Evolutionary conservation across 2,797 vertebrate species (phyloP).

Genomic region (Choloepus didactylus): DNA sequence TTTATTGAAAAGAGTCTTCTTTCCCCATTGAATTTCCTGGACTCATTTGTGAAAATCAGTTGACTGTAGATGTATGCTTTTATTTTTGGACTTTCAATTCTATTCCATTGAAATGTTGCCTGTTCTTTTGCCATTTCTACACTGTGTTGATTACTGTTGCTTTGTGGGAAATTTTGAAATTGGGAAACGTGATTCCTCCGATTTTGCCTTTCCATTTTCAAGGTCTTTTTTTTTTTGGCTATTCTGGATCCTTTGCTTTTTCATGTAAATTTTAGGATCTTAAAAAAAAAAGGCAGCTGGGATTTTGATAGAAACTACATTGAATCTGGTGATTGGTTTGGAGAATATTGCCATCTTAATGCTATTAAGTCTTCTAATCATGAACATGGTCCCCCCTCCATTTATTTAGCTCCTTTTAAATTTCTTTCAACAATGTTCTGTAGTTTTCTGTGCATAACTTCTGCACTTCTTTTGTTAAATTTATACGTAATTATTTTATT

Average conservation of each 20-base stretch:
- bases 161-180: slow-evolving; percentile 34
- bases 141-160: not conserved
- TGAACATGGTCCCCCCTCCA: not conserved
- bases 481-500: not conserved
- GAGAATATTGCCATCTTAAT: not conserved
- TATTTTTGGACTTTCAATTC: not conserved
- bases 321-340: not conserved
- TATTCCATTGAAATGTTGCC: not conserved
- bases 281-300: not conserved
- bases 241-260: not conserved
- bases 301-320: not conserved
- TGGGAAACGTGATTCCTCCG: not conserved
- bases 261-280: slow-evolving; percentile 1
- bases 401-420: slow-evolving; percentile 17
- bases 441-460: not conserved
- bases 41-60: too few species aligned
- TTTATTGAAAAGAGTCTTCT: too few species aligned
- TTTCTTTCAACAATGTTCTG: not conserved
- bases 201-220: not conserved
- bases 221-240: not conserved
- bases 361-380: not conserved
- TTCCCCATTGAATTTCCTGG: too few species aligned
- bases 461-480: too few species aligned
- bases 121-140: not conserved
- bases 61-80: too few species aligned